A percentile compares a stretch with the other conserved stretches of the same genome.
phyloP scores from a whole-genome alignment of 1,140 invertebrate species.

The Halotydeus destructor region DNA sequence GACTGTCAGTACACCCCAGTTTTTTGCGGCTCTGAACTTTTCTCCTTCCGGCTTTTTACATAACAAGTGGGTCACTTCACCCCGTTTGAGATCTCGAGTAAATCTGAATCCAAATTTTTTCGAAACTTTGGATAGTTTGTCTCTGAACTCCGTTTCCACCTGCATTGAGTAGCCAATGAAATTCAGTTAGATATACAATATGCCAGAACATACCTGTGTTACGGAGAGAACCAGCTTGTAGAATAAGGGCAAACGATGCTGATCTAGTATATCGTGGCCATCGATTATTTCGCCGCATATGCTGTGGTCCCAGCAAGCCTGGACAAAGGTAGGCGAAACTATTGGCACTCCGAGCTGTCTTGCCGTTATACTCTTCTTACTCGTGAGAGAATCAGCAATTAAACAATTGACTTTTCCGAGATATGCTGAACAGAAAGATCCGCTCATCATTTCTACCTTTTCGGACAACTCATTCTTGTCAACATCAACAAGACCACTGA shows the following conservation, averaged over 20 bases:
- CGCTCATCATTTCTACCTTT: slow-evolving; percentile 5
- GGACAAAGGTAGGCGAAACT: background rate
- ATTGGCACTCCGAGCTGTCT: background rate
- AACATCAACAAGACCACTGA: background rate
- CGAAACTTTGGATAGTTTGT: no score
- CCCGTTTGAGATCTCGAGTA: no score
- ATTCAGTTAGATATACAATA: no score
- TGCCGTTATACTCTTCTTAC: slow-evolving; percentile 1
- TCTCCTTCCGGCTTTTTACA: background rate
- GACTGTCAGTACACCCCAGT: slow-evolving; percentile 1
- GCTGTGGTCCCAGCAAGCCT: slow-evolving; percentile 4
- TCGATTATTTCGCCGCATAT: background rate
- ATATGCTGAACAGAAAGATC: background rate
- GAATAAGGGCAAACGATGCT: slow-evolving; percentile 5
- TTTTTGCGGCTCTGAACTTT: slow-evolving; percentile 2
- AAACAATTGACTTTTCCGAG: background rate
- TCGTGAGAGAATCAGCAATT: slow-evolving; percentile 4
- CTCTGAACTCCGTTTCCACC: no score
- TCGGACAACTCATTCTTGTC: background rate
- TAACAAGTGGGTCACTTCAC: no score
- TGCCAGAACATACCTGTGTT: slow-evolving; percentile 6
- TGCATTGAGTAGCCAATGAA: no score
- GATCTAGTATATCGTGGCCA: background rate
- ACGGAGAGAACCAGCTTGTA: slow-evolving; percentile 5
- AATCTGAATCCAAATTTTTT: no score